Evolutionary conservation across 53 echinoderm and acorn worm species (phyloP).

Genomic region (Antedon mediterranea): DNA sequence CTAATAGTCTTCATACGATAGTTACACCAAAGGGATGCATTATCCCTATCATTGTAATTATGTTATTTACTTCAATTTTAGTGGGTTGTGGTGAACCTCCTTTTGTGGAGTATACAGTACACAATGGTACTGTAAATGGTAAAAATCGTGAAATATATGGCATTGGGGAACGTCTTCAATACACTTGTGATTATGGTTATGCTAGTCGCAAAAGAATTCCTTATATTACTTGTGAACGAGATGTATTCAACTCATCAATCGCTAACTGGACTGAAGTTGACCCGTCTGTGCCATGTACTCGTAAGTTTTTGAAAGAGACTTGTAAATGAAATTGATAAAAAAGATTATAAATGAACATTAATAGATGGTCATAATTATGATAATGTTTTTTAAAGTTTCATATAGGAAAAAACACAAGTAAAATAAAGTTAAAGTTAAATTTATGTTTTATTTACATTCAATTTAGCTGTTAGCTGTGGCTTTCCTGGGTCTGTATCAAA

Average conservation of each 20-base stretch:
- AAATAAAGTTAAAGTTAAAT: no score
- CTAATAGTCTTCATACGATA: no score
- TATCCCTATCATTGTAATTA: no score
- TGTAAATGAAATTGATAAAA: no score
- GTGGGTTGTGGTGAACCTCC: background rate
- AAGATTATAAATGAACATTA: no score
- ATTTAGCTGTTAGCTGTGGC: constrained; percentile 2
- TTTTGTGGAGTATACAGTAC: background rate
- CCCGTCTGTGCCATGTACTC: background rate
- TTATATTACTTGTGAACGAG: background rate
- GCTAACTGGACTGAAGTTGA: background rate
- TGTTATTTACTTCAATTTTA: background rate
- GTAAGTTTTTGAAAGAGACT: background rate
- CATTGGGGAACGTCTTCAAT: background rate
- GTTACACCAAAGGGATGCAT: no score
- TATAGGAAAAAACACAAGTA: no score
- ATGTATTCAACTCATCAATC: background rate
- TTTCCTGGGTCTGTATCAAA: background rate
- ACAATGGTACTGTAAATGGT: background rate
- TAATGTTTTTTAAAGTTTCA: no score
- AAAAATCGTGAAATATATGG: background rate
- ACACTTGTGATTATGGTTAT: background rate
- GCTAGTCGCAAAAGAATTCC: background rate
- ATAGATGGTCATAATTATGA: no score
- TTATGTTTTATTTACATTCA: background rate